Evolutionary conservation across 1,140 invertebrate species (phyloP), one percentile per base, ranked within the genome.

Genomic region (Cecropterus lyciades): DNA sequence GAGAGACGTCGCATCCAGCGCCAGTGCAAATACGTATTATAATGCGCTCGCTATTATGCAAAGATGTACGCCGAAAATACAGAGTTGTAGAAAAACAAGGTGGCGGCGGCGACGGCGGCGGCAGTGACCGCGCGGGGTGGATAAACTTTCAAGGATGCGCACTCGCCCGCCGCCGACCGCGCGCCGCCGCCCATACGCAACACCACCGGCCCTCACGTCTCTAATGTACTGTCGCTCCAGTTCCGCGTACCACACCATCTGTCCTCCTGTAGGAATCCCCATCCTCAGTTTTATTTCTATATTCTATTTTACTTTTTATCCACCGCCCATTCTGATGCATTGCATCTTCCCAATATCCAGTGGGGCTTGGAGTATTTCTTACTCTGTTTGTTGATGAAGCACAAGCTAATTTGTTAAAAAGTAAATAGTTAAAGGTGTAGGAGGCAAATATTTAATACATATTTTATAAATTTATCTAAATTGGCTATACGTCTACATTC

Each of bases 131-230:
- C 81, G 75, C 77, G 83, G 65, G 83, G 85, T 84, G 83, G 79
- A 75, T 84, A 82, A 84, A 84, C 85, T 87, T 80, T 87, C 85
- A 87, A 85, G 85, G 85, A 84, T 84, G 85, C 79, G 73, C 70
- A 65, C 73, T 68, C 65, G 33, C 65, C 63, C 20, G 24, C 27
- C 65, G 49, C 67, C 51, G 43, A 40, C 48, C 49, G 59, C 57
- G 9, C 56, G 53, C 37, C 53, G 53, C 67, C 51, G 43, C 40
- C 48, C 49, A 55, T 52, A 5, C 56, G 53, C 37, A 37, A 37
- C 27, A n/a, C 20, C 42, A 56, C 59, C 24, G 2, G 17, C 9
- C 49, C 11, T 4, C 24, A 49, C 46, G 20, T n/a, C n/a, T n/a
- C n/a, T 63, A 62, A 6, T 67, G 69, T 60, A 68, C 46, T 70